Evolutionary conservation across 1,140 invertebrate species (phyloP).

Genomic region (Vanessa atalanta): DNA sequence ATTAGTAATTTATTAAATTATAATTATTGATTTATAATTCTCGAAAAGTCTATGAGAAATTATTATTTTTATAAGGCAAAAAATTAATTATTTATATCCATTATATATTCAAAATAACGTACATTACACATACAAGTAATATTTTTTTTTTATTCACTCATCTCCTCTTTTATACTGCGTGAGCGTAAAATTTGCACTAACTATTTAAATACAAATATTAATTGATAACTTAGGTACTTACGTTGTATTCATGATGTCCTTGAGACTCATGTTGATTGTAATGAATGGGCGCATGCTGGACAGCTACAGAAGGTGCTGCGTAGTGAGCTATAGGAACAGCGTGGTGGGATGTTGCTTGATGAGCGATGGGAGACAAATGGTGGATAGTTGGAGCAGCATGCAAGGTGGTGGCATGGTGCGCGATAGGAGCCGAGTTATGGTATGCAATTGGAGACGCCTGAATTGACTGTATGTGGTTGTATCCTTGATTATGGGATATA

Average conservation of each 20-base stretch:
- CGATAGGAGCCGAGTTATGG: not conserved
- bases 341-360: not conserved
- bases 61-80: not conserved
- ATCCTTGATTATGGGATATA: not conserved
- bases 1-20: too few relatives aligned
- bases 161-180: too few relatives aligned
- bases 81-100: too few relatives aligned
- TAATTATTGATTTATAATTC: too few relatives aligned
- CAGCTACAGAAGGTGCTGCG: not conserved
- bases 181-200: too few relatives aligned
- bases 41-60: not conserved
- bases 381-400: not conserved
- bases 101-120: too few relatives aligned
- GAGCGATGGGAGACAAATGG: not conserved
- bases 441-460: not conserved
- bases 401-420: not conserved
- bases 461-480: not conserved
- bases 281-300: not conserved
- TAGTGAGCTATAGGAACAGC: not conserved
- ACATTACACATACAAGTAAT: too few relatives aligned
- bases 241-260: slow-evolving; percentile 8
- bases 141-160: too few relatives aligned
- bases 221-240: not conserved
- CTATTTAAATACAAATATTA: too few relatives aligned
- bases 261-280: slow-evolving; percentile 4